phyloP scores from a whole-genome alignment of 2,113 vertebrate genomes.

The Raja brachyura region DNA sequence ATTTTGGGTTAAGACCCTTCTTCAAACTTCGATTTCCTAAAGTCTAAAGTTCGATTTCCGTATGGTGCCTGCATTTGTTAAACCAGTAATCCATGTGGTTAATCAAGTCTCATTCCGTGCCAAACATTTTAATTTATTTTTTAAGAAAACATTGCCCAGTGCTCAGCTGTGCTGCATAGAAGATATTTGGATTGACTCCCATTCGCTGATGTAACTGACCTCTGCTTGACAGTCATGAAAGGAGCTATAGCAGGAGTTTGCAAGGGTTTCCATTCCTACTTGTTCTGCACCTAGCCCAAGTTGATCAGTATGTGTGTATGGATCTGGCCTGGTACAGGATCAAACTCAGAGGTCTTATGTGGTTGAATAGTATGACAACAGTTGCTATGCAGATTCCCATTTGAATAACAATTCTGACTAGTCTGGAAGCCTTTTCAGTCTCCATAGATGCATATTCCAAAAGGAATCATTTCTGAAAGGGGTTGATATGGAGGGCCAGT shows the following conservation, averaged over 20 bases:
- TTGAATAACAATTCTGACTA: not conserved
- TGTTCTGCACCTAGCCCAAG: not conserved
- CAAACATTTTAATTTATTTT: not conserved
- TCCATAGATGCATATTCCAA: not conserved
- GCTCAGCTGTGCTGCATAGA: not conserved
- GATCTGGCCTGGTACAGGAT: not conserved
- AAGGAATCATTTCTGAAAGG: not conserved
- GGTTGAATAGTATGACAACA: not conserved
- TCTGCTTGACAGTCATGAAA: not conserved
- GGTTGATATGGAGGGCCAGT: not conserved
- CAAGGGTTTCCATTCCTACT: too few relatives aligned
- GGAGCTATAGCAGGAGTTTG: too few relatives aligned
- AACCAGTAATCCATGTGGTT: not conserved
- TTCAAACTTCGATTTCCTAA: too few relatives aligned
- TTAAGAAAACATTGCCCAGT: not conserved
- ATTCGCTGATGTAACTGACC: not conserved
- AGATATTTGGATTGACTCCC: not conserved
- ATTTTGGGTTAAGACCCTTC: too few relatives aligned
- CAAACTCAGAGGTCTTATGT: not conserved
- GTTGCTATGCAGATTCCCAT: not conserved
- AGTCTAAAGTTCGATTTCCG: not conserved
- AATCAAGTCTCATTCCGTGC: not conserved
- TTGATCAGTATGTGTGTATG: not conserved
- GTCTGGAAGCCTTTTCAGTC: not conserved
- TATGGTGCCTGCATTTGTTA: not conserved